Evolutionary conservation across 2,888 invertebrate species (phyloP).

Genomic region (Rhagonycha fulva): DNA sequence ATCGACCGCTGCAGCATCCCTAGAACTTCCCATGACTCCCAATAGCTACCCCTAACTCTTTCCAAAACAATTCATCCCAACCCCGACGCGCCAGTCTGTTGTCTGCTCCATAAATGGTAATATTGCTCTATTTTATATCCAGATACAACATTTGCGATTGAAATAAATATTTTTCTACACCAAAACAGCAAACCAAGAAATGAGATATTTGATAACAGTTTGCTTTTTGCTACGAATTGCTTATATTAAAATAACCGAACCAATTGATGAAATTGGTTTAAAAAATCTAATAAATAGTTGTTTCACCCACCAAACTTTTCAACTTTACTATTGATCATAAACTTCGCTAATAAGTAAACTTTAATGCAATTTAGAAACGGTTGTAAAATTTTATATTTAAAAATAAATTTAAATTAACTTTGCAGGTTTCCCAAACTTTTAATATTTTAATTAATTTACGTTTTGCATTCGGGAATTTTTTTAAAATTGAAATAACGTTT

Average conservation of each 20-base stretch:
- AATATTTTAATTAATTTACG: not conserved
- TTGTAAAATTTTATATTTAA: not conserved
- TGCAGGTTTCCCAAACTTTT: not conserved
- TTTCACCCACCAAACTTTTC: not conserved
- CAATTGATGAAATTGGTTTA: not conserved
- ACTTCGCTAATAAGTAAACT: not conserved
- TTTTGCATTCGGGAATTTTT: not conserved
- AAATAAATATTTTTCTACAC: constrained; percentile 34
- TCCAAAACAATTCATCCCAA: constrained; percentile 41
- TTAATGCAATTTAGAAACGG: not conserved
- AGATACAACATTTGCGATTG: constrained; percentile 45
- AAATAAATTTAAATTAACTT: not conserved
- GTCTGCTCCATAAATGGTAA: constrained; percentile 49
- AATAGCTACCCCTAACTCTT: constrained; percentile 4
- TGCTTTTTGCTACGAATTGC: constrained; percentile 24
- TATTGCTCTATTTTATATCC: constrained; percentile 48
- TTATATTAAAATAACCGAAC: constrained; percentile 12
- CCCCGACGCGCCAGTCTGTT: constrained; percentile 48
- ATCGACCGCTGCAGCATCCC: constrained; percentile 39
- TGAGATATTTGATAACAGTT: not conserved
- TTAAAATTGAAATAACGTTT: not conserved
- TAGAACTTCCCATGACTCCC: constrained; percentile 17
- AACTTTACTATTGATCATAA: not conserved
- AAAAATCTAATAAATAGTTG: not conserved
- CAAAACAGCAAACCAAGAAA: constrained; percentile 15